Evolutionary conservation across 92 coral and sea anemone species (phyloP).

Genomic region (Phenganax marumi): DNA sequence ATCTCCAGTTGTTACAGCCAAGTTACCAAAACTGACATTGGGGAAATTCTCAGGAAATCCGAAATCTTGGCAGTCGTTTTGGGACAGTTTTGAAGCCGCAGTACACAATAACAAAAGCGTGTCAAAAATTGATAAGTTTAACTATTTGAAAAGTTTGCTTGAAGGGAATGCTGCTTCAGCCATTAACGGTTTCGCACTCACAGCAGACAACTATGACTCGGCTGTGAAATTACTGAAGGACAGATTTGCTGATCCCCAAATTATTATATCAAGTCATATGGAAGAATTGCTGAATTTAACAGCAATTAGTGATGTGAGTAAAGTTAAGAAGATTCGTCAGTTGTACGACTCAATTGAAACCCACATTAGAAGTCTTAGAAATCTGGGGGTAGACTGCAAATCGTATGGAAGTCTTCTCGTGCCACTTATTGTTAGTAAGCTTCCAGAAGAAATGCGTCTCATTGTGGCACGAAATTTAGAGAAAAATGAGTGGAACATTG

Average conservation of each 20-base stretch:
- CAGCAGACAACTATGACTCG: not conserved
- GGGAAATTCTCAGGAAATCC: not conserved
- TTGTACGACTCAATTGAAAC: too few species aligned
- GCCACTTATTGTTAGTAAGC: constrained; percentile 33
- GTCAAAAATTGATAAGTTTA: not conserved
- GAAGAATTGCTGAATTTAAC: not conserved
- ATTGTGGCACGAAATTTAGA: not conserved
- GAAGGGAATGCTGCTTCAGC: not conserved
- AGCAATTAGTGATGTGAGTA: not conserved
- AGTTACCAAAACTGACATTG: constrained; percentile 7
- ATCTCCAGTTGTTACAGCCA: not conserved
- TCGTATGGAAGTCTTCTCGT: constrained; percentile 41
- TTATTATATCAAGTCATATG: not conserved
- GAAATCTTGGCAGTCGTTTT: constrained; percentile 3
- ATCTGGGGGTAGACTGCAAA: not conserved
- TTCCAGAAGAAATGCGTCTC: constrained; percentile 29
- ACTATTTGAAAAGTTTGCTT: not conserved
- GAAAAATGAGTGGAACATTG: not conserved
- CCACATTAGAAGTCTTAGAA: too few species aligned
- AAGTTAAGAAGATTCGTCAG: too few species aligned
- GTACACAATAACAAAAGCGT: not conserved
- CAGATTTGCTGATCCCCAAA: constrained; percentile 1
- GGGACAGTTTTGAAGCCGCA: not conserved
- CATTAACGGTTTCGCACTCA: not conserved
- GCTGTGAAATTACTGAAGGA: not conserved